Conservation (phyloP, 2,888 invertebrate genomes). For the Ophonus ardosiacus region DNA sequence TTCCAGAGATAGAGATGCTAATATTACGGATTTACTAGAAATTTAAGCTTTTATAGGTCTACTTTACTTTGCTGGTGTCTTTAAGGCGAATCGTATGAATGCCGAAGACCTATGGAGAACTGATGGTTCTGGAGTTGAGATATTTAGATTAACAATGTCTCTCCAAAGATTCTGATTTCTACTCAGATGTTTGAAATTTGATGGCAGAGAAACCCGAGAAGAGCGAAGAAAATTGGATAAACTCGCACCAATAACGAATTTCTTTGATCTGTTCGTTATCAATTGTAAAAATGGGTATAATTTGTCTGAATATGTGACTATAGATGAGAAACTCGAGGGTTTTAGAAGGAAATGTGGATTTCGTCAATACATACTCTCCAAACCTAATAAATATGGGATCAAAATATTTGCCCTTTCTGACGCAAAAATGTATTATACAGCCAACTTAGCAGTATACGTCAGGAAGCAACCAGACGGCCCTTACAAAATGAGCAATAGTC, state of each 20-base stretch:
- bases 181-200: conserved; percentile 7
- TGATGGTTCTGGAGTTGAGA: conserved; percentile 36
- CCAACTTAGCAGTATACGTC: no score
- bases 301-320: background rate
- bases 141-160: conserved; percentile 21
- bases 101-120: background rate
- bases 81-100: background rate
- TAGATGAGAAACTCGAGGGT: background rate
- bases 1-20: no score
- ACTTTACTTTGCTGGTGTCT: background rate
- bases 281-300: background rate
- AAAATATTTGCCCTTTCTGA: no score
- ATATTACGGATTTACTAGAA: background rate
- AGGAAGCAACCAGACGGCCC: conserved; percentile 8
- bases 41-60: conserved; percentile 31
- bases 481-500: background rate
- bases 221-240: conserved; percentile 3
- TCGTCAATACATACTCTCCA: no score
- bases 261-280: conserved; percentile 12
- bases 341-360: conserved; percentile 3
- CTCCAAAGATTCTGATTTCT: background rate
- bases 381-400: no score
- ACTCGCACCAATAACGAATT: conserved; percentile 14
- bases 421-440: no score
- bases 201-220: background rate